A percentile compares a stretch with the other conserved stretches of the same genome.
Evolutionary conservation across 2,888 invertebrate genomes (phyloP).

Genomic region (Platycheirus albimanus): DNA sequence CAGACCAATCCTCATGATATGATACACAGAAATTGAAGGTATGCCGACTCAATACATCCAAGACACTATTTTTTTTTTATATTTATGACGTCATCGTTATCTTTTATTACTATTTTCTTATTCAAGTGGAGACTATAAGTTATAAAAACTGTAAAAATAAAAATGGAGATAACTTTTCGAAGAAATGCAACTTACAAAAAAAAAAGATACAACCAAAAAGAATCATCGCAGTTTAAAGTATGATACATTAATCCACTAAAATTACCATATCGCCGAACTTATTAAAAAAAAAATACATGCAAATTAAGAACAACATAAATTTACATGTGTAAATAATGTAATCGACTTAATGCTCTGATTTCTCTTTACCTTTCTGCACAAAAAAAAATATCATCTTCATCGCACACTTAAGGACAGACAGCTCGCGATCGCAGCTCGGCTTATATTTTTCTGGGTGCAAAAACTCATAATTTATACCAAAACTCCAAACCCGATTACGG

Average conservation of each 20-base stretch:
- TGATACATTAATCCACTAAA: slow-evolving; percentile 1
- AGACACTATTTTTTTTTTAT: no score
- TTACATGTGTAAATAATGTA: slow-evolving; percentile 30
- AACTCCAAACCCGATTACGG: slow-evolving; percentile 54
- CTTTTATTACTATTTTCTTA: no score
- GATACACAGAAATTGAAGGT: no score
- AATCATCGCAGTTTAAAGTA: neutral
- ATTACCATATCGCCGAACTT: slow-evolving; percentile 10
- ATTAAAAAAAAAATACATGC: slow-evolving; percentile 30
- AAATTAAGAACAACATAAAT: slow-evolving; percentile 39
- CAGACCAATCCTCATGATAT: no score
- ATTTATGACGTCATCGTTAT: no score
- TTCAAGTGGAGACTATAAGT: no score
- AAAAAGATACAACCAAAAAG: neutral
- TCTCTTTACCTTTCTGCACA: slow-evolving; percentile 20
- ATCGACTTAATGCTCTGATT: slow-evolving; percentile 55
- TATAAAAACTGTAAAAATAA: no score
- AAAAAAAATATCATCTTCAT: slow-evolving; percentile 3
- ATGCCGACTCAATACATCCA: no score
- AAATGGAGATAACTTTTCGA: no score
- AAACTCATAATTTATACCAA: slow-evolving; percentile 59
- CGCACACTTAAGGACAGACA: neutral
- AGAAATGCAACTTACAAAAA: no score
- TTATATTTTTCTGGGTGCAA: slow-evolving; percentile 47
- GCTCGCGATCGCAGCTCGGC: neutral